A percentile compares a stretch with the other conserved stretches of the same genome.
Evolutionary conservation across 2,797 vertebrate genomes (phyloP).

Genomic region (Sebastes nivosus): DNA sequence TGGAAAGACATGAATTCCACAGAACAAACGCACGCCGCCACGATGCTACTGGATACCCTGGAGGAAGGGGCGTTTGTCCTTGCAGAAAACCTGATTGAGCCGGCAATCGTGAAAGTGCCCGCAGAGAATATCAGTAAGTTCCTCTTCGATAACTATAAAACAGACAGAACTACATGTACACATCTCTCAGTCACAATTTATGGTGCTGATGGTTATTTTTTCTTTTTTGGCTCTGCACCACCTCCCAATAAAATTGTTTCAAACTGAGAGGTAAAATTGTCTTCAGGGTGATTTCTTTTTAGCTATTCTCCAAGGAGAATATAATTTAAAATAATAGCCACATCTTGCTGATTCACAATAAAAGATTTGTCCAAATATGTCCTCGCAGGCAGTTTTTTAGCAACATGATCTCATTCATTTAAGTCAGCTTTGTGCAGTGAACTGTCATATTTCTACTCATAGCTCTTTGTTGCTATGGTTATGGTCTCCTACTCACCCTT

Average conservation of each 20-base stretch:
- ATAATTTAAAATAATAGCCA: conserved; percentile 5
- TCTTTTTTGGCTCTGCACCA: not conserved
- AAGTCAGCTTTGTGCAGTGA: conserved; percentile 60
- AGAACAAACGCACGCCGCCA: conserved; percentile 95
- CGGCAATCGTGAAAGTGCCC: conserved; percentile 94
- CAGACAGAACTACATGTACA: conserved; percentile 17
- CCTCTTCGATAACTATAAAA: conserved; percentile 15
- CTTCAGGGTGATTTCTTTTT: not conserved
- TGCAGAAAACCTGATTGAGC: conserved; percentile 97
- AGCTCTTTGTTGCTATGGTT: conserved; percentile 71
- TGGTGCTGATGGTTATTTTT: conserved; percentile 19
- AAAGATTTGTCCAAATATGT: conserved; percentile 37
- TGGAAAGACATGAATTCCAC: conserved; percentile 99
- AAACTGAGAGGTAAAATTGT: conserved; percentile 30
- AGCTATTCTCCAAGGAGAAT: conserved; percentile 10
- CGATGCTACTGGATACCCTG: conserved; percentile 96
- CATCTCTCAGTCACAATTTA: conserved; percentile 31
- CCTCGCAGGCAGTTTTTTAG: conserved; percentile 64
- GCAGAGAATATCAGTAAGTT: conserved; percentile 97
- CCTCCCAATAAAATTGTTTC: conserved; percentile 21
- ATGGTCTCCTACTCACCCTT: conserved; percentile 50
- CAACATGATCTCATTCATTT: conserved; percentile 66
- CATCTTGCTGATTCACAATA: conserved; percentile 34
- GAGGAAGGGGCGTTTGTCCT: conserved; percentile 98
- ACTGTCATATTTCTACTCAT: conserved; percentile 61